Percentiles rank a stretch among this genome's conserved stretches.
Conservation (phyloP, 2,113 vertebrate species). For the Nestor notabilis region DNA sequence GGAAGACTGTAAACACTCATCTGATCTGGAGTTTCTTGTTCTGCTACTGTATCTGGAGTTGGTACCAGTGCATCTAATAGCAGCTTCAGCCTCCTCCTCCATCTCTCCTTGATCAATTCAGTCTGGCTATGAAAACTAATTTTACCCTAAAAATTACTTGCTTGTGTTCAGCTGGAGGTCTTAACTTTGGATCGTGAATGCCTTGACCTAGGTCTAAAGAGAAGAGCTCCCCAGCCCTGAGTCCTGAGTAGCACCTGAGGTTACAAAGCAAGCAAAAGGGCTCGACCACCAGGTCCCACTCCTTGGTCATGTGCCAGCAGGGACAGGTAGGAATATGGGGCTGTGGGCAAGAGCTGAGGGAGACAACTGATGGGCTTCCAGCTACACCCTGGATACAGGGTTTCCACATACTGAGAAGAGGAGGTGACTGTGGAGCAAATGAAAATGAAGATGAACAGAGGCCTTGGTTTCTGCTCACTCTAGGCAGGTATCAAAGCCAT, state of each 20-base stretch:
- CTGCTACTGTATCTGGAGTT: background rate
- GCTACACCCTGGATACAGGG: background rate
- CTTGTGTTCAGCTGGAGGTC: background rate
- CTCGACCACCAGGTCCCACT: background rate
- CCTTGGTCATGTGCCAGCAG: background rate
- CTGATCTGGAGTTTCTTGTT: background rate
- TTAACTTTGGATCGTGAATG: background rate
- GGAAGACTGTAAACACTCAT: background rate
- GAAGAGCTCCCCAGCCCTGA: background rate
- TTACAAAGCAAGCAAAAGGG: background rate
- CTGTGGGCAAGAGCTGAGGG: background rate
- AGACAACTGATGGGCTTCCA: background rate
- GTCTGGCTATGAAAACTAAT: background rate
- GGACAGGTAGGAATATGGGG: background rate
- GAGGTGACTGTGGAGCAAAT: background rate
- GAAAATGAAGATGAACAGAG: background rate
- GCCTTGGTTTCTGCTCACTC: background rate
- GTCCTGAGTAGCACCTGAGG: background rate
- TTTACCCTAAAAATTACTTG: background rate
- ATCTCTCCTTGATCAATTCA: background rate
- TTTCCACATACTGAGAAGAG: background rate
- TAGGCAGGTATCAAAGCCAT: background rate
- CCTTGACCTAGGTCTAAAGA: background rate
- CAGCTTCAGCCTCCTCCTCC: background rate
- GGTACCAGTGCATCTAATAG: background rate